Percentiles rank a stretch among this genome's conserved stretches.
These are phyloP conservation scores for Nibea coibor DNA, from an alignment of 2,113 vertebrate species.

Conservation along the genomic window DNA sequence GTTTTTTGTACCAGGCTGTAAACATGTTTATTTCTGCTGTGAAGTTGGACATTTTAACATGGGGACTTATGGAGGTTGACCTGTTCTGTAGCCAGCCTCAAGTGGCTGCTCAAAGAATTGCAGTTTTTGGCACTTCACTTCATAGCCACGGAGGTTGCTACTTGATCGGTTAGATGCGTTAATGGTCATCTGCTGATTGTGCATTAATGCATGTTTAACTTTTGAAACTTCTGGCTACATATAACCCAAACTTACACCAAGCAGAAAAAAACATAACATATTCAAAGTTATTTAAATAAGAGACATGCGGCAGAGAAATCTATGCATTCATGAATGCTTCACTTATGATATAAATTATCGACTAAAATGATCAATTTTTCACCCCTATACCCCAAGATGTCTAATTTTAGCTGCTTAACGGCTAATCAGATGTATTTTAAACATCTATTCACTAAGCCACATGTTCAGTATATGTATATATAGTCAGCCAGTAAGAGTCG, in stretches of 20 bases:
- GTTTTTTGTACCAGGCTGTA: too few relatives aligned
- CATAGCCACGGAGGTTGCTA: too few relatives aligned
- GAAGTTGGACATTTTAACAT: too few relatives aligned
- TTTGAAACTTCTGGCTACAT: neutral
- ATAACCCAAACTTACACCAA: neutral
- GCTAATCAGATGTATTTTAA: neutral
- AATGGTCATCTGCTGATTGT: neutral
- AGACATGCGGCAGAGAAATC: neutral
- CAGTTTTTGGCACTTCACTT: too few relatives aligned
- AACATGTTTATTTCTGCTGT: too few relatives aligned
- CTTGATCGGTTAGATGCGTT: neutral
- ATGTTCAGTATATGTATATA: neutral
- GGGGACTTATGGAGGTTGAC: too few relatives aligned
- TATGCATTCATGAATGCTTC: neutral
- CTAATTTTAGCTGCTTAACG: too few relatives aligned
- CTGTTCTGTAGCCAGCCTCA: too few relatives aligned
- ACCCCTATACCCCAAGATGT: neutral
- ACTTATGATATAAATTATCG: neutral
- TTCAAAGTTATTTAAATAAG: neutral
- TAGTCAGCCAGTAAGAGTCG: neutral
- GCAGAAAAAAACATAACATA: neutral
- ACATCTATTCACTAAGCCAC: neutral
- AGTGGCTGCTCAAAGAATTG: too few relatives aligned
- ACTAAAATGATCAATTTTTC: neutral
- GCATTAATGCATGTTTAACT: neutral